These are phyloP conservation scores for Sparus aurata DNA, from an alignment of 2,797 vertebrate species.

Conservation along the genomic window DNA sequence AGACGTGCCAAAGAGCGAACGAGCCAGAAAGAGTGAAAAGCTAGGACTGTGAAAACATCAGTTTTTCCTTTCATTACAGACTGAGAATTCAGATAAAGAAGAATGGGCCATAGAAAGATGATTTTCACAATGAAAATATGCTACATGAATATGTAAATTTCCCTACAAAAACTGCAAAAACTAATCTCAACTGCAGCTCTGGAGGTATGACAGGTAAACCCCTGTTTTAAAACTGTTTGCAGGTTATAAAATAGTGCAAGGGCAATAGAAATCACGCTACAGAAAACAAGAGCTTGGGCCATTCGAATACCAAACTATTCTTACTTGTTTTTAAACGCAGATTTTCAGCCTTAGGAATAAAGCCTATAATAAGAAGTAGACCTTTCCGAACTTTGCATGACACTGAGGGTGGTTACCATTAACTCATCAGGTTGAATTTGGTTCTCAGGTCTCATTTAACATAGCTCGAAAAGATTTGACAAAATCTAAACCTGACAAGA, in stretches of 20 bases:
- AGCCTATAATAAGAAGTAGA: neutral
- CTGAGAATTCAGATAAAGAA: slow-evolving; percentile 64
- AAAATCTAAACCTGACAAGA: neutral
- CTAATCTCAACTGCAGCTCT: slow-evolving; percentile 52
- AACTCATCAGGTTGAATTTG: neutral
- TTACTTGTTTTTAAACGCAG: slow-evolving; percentile 1
- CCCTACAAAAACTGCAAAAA: slow-evolving; percentile 46
- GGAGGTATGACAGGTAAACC: slow-evolving; percentile 41
- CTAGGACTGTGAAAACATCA: slow-evolving; percentile 72
- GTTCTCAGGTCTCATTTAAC: neutral
- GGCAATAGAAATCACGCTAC: slow-evolving; percentile 23
- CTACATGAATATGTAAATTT: slow-evolving; percentile 69
- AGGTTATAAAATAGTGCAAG: slow-evolving; percentile 18
- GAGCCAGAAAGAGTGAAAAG: slow-evolving; percentile 67
- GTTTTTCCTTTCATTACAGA: slow-evolving; percentile 73
- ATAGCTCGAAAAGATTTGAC: neutral
- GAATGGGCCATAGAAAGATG: slow-evolving; percentile 57
- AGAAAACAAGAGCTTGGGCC: slow-evolving; percentile 3
- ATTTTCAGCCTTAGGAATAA: neutral
- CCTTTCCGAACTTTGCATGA: neutral
- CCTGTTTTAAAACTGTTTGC: slow-evolving; percentile 28
- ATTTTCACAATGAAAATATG: slow-evolving; percentile 60
- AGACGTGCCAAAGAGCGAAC: slow-evolving; percentile 65
- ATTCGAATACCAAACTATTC: slow-evolving; percentile 17
- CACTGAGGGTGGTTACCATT: neutral